These are phyloP conservation scores for Nematopogon swammerdamellus DNA, from an alignment of 2,888 invertebrate genomes.

Conservation along the genomic window DNA sequence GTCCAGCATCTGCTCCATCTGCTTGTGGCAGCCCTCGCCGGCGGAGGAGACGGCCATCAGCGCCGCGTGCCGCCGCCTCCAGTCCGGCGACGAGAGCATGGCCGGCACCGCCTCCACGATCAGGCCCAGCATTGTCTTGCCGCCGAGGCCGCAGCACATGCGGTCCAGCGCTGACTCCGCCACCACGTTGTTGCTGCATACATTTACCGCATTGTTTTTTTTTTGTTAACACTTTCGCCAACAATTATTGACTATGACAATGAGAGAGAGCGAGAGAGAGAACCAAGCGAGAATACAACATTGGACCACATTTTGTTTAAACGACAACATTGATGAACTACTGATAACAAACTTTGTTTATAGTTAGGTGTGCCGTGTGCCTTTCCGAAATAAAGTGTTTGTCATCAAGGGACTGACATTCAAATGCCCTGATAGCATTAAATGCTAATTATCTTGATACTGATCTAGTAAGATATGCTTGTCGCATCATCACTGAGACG, in stretches of 20 bases:
- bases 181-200: constrained; percentile 81
- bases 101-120: constrained; percentile 81
- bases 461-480: constrained; percentile 33
- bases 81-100: constrained; percentile 81
- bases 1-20: constrained; percentile 94
- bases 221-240: too few species aligned
- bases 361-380: too few species aligned
- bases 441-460: constrained; percentile 46
- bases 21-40: constrained; percentile 97
- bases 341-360: too few species aligned
- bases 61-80: constrained; percentile 93
- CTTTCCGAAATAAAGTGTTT: too few species aligned
- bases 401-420: constrained; percentile 43
- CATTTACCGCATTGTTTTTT: too few species aligned
- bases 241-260: too few species aligned
- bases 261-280: neutral
- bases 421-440: constrained; percentile 26
- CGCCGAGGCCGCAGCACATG: constrained; percentile 95
- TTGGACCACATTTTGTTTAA: neutral
- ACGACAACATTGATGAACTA: too few species aligned
- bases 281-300: neutral
- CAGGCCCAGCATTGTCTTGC: constrained; percentile 84
- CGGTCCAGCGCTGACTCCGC: constrained; percentile 97
- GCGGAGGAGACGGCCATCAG: constrained; percentile 98
- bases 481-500: constrained; percentile 16